Conservation (phyloP, 2,888 invertebrate genomes). For the Eucera pruinosa region DNA sequence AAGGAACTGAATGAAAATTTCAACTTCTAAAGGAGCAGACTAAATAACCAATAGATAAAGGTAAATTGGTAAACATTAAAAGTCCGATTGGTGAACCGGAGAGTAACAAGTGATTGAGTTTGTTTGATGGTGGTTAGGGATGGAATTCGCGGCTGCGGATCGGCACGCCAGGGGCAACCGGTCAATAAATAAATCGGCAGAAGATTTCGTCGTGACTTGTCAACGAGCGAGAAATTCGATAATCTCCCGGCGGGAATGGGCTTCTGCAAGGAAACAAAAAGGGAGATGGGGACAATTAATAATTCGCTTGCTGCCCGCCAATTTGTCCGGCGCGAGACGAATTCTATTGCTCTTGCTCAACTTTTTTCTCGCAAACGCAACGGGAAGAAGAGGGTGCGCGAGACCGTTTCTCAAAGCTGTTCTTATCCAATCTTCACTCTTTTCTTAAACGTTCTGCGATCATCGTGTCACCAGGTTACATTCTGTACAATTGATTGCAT, state of each 20-base stretch:
- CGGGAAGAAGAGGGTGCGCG: constrained; percentile 23
- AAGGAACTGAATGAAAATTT: too few species aligned
- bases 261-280: constrained; percentile 31
- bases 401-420: constrained; percentile 35
- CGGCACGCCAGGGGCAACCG: constrained; percentile 71
- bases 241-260: neutral
- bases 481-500: neutral
- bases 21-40: too few species aligned
- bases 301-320: constrained; percentile 79
- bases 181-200: constrained; percentile 79
- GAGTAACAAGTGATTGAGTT: constrained; percentile 37
- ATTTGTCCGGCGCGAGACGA: constrained; percentile 80
- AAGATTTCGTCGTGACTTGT: constrained; percentile 49
- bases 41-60: neutral
- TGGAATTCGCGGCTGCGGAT: constrained; percentile 59
- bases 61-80: constrained; percentile 1
- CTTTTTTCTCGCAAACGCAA: constrained; percentile 41
- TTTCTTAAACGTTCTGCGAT: neutral
- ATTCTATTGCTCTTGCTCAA: constrained; percentile 73
- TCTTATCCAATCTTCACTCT: constrained; percentile 19
- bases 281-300: constrained; percentile 78
- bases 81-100: neutral
- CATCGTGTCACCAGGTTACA: neutral
- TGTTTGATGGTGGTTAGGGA: neutral
- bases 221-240: constrained; percentile 63